Conservation (phyloP, 2,797 vertebrate genomes). For the Morus bassanus region DNA sequence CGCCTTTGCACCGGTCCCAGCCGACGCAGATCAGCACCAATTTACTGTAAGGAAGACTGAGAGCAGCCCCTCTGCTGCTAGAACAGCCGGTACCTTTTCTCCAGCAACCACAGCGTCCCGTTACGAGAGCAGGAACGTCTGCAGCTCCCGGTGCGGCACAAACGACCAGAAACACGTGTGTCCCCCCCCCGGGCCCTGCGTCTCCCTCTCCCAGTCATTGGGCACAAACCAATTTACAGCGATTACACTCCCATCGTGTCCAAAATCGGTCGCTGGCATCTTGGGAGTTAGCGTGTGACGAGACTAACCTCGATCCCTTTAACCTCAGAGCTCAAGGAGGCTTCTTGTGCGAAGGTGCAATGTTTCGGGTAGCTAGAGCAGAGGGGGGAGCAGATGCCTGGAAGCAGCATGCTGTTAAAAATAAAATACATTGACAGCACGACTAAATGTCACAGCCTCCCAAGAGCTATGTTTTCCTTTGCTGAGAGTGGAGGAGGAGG, state of each 20-base stretch:
- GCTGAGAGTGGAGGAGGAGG: neutral
- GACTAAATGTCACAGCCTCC: neutral
- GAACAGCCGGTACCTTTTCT: neutral
- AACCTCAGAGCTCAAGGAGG: neutral
- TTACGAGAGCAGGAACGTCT: neutral
- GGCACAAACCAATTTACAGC: neutral
- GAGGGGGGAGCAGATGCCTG: neutral
- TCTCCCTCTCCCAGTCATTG: neutral
- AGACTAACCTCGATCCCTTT: neutral
- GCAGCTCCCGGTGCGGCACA: neutral
- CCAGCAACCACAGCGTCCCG: neutral
- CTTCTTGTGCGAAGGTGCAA: neutral
- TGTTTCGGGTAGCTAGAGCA: neutral
- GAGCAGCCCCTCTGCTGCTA: neutral
- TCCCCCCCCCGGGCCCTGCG: fast-evolving
- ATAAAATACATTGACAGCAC: slow-evolving; percentile 1
- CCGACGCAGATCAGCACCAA: neutral
- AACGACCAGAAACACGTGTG: fast-evolving
- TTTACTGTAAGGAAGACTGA: fast-evolving
- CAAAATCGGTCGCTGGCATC: fast-evolving
- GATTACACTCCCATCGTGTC: fast-evolving
- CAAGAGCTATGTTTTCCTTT: neutral
- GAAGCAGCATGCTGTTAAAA: slow-evolving; percentile 52
- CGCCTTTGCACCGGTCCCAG: neutral
- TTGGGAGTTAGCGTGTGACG: neutral